Evolutionary conservation across 1,140 invertebrate species (phyloP).

Genomic region (Temnothorax longispinosus): DNA sequence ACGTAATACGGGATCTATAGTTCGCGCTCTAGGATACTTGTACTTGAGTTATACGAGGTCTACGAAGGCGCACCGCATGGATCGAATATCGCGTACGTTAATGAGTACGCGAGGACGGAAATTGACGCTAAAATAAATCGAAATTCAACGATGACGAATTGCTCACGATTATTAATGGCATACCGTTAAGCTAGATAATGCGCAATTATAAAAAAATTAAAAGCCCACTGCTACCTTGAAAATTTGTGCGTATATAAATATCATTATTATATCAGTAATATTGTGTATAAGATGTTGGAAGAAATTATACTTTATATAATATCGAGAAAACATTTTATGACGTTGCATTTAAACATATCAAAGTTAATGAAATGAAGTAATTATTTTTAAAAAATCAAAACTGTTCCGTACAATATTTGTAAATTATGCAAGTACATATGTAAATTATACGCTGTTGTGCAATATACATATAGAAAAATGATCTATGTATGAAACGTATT

Average conservation of each 20-base stretch:
- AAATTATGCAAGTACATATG: not conserved
- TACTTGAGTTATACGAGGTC: not conserved
- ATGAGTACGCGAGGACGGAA: not conserved
- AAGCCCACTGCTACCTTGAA: too few species aligned
- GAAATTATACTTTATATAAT: not conserved
- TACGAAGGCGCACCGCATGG: not conserved
- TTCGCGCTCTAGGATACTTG: not conserved
- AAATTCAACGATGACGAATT: not conserved
- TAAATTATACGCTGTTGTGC: not conserved
- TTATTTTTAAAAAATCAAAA: not conserved
- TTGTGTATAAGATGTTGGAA: not conserved
- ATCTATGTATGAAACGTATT: not conserved
- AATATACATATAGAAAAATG: not conserved
- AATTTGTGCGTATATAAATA: not conserved
- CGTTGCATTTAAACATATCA: not conserved
- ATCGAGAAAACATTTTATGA: not conserved
- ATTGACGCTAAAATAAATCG: not conserved
- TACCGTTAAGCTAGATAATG: not conserved
- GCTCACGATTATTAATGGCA: not conserved
- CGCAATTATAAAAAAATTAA: too few species aligned
- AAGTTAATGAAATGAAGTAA: not conserved
- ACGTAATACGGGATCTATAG: constrained; percentile 30
- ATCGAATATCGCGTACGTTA: constrained; percentile 30
- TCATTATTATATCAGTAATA: not conserved
- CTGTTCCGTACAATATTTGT: not conserved